Base-by-base conservation (phyloP, 2,113 vertebrate genomes). In the Anthoscopus minutus region DNA sequence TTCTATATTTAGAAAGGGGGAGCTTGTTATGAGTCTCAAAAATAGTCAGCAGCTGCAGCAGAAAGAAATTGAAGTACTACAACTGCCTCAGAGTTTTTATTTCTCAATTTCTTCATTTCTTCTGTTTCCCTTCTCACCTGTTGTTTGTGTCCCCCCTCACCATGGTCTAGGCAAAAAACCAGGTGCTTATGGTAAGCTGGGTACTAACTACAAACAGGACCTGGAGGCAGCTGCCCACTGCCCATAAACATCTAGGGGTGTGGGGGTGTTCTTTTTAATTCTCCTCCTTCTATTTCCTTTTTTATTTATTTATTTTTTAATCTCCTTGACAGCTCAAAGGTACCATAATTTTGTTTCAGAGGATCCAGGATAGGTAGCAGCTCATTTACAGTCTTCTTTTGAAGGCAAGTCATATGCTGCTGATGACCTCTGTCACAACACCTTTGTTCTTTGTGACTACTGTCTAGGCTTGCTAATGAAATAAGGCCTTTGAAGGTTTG, bases 311-410 rank as follows among this genome's bases (percentile, higher is more conserved):
- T 40, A 27, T 33, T n/a, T 24, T 10, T 50, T 7, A 9, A 51
- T 33, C 31, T 85, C 70, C 14, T 20, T 21, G 37, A 38, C 18
- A 40, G 24, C 47, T 79, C 0, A 0, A 51, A 81, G 20, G 20
- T 64, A 61, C 27, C 48, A 38, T 42, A 51, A 0, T 60, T 95
- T 87, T 91, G 38, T 92, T 89, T 87, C 54, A 58, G 58, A 65
- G 15, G 24, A 13, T 72, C 27, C 37, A 53, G 47, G 45, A 54
- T 40, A 76, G 73, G 69, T 15, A 70, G 38, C n/a, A 86, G 33
- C 57, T 88, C 54, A 64, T 77, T 94, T 81, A 40, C 37, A 89
- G 60, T 51, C n/a, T 8, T 93, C 50, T 56, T 91, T n/a, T 88
- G 37, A 88, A 94, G 72, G 24, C n/a, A 18, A 44, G 38, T 53